Conservation (phyloP, 2,113 vertebrate genomes). For the Myotis lucifugus region DNA sequence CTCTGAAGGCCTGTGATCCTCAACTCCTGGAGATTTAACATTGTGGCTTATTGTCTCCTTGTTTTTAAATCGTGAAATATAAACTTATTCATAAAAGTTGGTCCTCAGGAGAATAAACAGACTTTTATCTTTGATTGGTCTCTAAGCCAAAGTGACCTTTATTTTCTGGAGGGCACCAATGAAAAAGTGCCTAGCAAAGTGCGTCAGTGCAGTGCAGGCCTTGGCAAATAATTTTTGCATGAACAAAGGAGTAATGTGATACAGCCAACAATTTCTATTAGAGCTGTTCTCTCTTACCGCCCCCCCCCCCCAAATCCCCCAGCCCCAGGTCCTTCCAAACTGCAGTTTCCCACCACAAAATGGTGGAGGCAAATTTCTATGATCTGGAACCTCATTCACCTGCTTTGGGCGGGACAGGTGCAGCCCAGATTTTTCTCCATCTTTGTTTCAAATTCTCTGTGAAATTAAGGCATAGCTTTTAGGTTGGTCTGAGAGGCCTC, state of each 20-base stretch:
- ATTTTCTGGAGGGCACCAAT: not conserved
- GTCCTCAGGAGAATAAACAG: not conserved
- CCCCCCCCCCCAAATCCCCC: not conserved
- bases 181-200: not conserved
- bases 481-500: constrained; percentile 67
- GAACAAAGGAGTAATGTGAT: constrained; percentile 24
- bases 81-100: constrained; percentile 12
- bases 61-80: not conserved
- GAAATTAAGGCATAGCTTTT: not conserved
- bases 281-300: not conserved
- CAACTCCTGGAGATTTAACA: not conserved
- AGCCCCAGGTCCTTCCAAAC: not conserved
- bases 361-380: not conserved
- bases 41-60: not conserved
- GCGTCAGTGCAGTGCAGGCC: not conserved
- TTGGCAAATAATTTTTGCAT: constrained; percentile 7
- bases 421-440: constrained; percentile 34
- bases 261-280: not conserved
- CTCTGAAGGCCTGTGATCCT: not conserved
- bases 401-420: constrained; percentile 67
- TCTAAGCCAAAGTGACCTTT: constrained; percentile 30
- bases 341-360: not conserved
- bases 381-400: constrained; percentile 2
- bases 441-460: constrained; percentile 7
- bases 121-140: constrained; percentile 5